Evolutionary conservation across 2,888 invertebrate species (phyloP).

Genomic region (Pristionchus japonicus): DNA sequence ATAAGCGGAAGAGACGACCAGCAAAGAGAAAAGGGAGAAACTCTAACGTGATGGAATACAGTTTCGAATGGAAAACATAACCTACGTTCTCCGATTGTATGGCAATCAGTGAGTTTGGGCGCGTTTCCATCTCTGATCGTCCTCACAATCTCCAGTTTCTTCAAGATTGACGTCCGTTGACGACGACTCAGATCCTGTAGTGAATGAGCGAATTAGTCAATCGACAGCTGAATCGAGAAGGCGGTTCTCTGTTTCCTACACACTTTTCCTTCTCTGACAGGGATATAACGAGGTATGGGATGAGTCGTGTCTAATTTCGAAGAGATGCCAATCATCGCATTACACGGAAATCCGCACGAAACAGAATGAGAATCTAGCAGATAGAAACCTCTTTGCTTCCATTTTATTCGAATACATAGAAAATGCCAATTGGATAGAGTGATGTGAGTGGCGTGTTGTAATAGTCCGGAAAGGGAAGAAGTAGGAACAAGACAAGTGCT

Average conservation of each 20-base stretch:
- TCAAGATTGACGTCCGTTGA: constrained; percentile 27
- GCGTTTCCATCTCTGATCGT: constrained; percentile 59
- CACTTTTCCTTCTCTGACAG: background rate
- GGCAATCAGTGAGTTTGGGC: constrained; percentile 71
- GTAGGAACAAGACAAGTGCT: background rate
- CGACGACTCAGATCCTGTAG: constrained; percentile 15
- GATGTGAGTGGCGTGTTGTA: background rate
- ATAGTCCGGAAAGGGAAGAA: constrained; percentile 16
- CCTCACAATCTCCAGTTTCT: constrained; percentile 56
- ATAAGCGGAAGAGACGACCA: background rate
- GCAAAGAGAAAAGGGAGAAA: background rate
- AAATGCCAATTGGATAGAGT: background rate
- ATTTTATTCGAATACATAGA: background rate
- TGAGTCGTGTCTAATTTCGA: background rate
- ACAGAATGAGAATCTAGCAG: background rate
- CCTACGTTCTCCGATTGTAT: constrained; percentile 68
- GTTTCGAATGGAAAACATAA: background rate
- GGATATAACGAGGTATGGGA: background rate
- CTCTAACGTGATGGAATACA: background rate
- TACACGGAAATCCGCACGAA: background rate
- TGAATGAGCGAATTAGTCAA: background rate
- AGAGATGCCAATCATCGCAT: background rate
- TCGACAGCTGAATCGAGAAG: background rate
- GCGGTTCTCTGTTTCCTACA: background rate
- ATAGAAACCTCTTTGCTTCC: background rate